phyloP scores from a whole-genome alignment of 2,113 vertebrate genomes.

The Cinclus mexicanus region DNA sequence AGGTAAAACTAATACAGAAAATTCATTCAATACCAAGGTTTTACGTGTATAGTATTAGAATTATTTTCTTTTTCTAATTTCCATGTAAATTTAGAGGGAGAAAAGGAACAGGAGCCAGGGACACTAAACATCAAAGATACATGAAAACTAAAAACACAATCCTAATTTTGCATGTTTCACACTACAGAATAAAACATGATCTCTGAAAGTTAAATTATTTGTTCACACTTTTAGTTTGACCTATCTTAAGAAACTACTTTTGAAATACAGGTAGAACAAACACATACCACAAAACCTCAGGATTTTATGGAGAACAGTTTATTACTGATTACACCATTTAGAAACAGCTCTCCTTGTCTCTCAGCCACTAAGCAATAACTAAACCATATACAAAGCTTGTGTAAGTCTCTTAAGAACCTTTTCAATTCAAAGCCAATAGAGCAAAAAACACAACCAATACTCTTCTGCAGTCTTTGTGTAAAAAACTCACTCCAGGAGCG shows the following conservation, averaged over 20 bases:
- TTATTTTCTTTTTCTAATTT: background rate
- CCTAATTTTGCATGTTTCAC: background rate
- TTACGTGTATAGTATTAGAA: background rate
- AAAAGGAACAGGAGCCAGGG: background rate
- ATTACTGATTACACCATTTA: background rate
- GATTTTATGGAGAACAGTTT: background rate
- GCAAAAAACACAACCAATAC: background rate
- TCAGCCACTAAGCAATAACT: background rate
- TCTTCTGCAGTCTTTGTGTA: background rate
- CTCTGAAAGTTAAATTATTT: background rate
- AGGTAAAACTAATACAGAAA: background rate
- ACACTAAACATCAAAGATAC: background rate
- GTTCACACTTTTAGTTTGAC: background rate
- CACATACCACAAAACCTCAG: fast-evolving
- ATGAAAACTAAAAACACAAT: background rate
- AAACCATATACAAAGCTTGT: background rate
- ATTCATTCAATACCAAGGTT: background rate
- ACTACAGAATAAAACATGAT: background rate
- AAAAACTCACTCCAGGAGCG: background rate
- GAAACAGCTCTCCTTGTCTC: fast-evolving
- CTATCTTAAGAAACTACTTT: background rate
- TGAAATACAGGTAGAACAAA: background rate
- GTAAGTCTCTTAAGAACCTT: background rate
- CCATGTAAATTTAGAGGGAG: background rate
- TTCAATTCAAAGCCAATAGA: background rate